Evolutionary conservation across 2,888 invertebrate genomes (phyloP).

Genomic region (Clunio marinus): DNA sequence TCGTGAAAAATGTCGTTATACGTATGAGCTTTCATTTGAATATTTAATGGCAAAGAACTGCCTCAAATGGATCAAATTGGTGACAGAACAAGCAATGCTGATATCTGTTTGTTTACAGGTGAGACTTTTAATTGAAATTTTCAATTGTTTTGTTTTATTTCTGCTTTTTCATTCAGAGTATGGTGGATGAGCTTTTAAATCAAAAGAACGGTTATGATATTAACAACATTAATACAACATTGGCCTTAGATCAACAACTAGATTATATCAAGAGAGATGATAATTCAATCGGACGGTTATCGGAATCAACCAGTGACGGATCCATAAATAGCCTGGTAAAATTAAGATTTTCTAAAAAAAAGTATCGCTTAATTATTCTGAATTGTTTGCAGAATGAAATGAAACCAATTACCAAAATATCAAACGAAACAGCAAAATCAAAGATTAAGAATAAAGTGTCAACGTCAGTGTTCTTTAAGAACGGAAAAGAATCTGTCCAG

Average conservation of each 20-base stretch:
- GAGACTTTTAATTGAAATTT: slow-evolving; percentile 50
- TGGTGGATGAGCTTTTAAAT: slow-evolving; percentile 87
- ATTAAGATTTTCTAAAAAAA: slow-evolving; percentile 16
- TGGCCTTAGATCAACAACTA: slow-evolving; percentile 41
- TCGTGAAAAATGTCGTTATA: slow-evolving; percentile 6
- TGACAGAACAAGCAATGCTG: slow-evolving; percentile 87
- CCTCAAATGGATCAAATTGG: slow-evolving; percentile 89
- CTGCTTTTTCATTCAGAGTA: no score
- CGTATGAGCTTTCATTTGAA: slow-evolving; percentile 85
- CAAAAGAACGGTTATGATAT: slow-evolving; percentile 63
- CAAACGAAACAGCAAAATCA: neutral
- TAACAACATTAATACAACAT: slow-evolving; percentile 45
- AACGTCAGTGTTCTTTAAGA: slow-evolving; percentile 65
- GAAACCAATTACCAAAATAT: slow-evolving; percentile 41
- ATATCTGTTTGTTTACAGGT: slow-evolving; percentile 80
- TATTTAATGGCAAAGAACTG: slow-evolving; percentile 89
- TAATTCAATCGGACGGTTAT: slow-evolving; percentile 42
- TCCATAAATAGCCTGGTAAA: slow-evolving; percentile 44
- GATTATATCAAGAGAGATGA: slow-evolving; percentile 44
- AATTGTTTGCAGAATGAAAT: slow-evolving; percentile 56
- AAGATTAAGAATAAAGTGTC: slow-evolving; percentile 68
- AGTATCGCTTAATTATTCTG: no score
- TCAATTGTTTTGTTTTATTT: no score
- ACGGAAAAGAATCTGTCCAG: slow-evolving; percentile 69
- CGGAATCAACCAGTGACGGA: slow-evolving; percentile 43